Evolutionary conservation across 2,797 vertebrate species (phyloP), one percentile per base, ranked within the genome.

Genomic region (Rhynchonycteris naso): DNA sequence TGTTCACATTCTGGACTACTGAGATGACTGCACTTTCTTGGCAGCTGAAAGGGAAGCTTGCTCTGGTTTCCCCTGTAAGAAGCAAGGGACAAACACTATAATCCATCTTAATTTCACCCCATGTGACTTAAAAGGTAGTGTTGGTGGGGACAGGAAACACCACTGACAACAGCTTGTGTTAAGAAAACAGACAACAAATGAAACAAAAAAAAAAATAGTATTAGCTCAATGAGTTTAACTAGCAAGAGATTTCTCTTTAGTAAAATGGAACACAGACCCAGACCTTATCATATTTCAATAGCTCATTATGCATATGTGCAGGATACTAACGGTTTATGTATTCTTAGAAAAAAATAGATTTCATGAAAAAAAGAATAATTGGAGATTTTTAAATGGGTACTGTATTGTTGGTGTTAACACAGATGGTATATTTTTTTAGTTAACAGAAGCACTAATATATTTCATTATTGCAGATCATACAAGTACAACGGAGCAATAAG

Each of bases 1-100:
- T 47, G 90, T 68, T 79, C 47, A 71, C 92, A 86, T 92, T 78
- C 33, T 14, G 58, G 24, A 80, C 68, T 79, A 87, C 91, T 85
- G 88, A 86, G 59, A 92, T 66, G 63, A 88, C 76, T 81, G 9
- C 21, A 47, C 21, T 72, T 85, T 95, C 63, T 82, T 85, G 81
- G 88, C 78, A 96, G 28, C 24, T 71, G n/a, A 90, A 89, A 90
- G 30, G 28, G n/a, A 95, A 90, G 21, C 68, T 93, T 90, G 1
- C 13, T 79, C n/a, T 79, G 68, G 24, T 88, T 82, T 96, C 22
- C 90, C 59, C 69, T n/a, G 50, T 38, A 76, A 94, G 33, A 88
- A 90, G 69, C 26, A 69, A 86, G 22, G 65, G 43, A 50, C n/a
- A 88, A 75, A 88, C 56, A 54, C 59, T 68, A 83, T 75, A 71